Base-by-base conservation (phyloP, 1,140 invertebrate genomes). In the Octopus sinensis region DNA sequence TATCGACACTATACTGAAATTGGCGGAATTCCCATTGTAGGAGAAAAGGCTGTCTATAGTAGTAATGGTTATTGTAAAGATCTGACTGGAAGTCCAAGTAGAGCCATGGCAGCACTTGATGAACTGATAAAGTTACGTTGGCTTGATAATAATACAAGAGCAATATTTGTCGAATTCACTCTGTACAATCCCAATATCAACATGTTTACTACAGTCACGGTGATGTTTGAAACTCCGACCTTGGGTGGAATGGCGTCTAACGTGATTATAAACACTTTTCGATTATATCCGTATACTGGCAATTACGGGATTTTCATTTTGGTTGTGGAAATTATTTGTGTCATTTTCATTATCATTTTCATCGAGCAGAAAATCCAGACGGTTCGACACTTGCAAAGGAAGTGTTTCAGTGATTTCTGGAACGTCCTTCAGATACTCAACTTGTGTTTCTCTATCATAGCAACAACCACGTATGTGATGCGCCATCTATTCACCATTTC, bases 51-150 rank as follows among this genome's bases (percentile, higher is more conserved):
- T 77, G 85, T 89, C 0, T 93, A 93, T 83, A 86, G 88, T 13
- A 91, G 91, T 71, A 92, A 92, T 52, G 92, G 92, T 0, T 93
- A 92, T 83, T 85, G 92, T 4, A 85, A 90, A 5, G 89, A 90
- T 80, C 82, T 93, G 23, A 86, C 86, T 56, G 91, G 91, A 6
- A 86, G 84, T 6, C 82, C 81, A 68, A 80, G 85, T 12, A 83
- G 88, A 51, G 86, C 91, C 0, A 84, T 80, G 53, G 77, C 85
- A 17, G 87, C 88, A 43, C 76, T 92, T 5, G 81, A 86, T 2
- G 78, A 85, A 6, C 82, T 92, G 7, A 79, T 91, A 76, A 81
- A 83, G 6, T 79, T 87, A 56, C 81, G 89, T 56, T 93, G 92
- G 92, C 90, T 92, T 6, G 92, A 93, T 83, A 81, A 87, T 53